Percentiles rank a stretch among this genome's conserved stretches.
Evolutionary conservation across 1,140 invertebrate species (phyloP).

Genomic region (Oryctes rhinoceros): DNA sequence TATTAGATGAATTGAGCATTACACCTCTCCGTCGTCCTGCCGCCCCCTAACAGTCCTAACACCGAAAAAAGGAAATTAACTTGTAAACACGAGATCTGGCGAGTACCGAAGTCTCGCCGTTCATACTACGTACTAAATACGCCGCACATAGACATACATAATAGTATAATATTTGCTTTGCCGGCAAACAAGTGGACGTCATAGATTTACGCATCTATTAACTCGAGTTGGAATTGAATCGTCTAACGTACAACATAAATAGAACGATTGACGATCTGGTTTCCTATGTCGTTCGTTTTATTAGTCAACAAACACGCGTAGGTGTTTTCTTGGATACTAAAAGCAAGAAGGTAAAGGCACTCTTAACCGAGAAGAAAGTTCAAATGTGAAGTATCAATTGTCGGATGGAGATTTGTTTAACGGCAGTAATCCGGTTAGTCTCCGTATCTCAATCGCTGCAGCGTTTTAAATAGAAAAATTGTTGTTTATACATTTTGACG

Average conservation of each 20-base stretch:
- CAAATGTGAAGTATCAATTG: no score
- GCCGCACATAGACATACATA: neutral
- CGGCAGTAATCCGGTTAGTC: no score
- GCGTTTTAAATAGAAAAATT: no score
- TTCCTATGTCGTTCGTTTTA: neutral
- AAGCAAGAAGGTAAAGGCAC: no score
- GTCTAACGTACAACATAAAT: neutral
- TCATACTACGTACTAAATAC: neutral
- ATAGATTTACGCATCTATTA: conserved; percentile 10
- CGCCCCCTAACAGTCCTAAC: neutral
- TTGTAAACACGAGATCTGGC: neutral
- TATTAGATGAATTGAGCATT: conserved; percentile 7
- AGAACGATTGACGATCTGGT: neutral
- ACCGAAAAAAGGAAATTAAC: conserved; percentile 12
- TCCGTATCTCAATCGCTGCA: no score
- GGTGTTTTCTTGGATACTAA: no score
- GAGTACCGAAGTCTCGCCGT: neutral
- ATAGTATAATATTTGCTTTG: conserved; percentile 11
- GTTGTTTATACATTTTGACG: no score
- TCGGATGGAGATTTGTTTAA: no score
- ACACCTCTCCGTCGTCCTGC: neutral
- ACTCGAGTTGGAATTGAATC: conserved; percentile 10
- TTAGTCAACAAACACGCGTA: no score
- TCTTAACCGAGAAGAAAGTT: no score
- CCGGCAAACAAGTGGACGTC: conserved; percentile 12